Evolutionary conservation across 1,140 invertebrate genomes (phyloP), one percentile per base, ranked within the genome.

Genomic region (Rhyacophila brunnea): DNA sequence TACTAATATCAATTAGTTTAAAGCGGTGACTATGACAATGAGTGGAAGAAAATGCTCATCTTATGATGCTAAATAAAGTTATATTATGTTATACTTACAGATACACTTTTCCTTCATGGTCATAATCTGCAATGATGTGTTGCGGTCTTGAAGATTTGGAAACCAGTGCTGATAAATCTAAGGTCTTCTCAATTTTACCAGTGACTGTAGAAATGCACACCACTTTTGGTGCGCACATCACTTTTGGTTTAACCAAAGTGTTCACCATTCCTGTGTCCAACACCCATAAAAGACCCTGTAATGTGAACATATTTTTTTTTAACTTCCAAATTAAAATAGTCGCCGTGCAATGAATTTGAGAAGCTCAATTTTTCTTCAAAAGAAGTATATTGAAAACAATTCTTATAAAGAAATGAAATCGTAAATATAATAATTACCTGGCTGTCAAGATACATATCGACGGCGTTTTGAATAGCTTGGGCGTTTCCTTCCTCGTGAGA

Each of bases 201-300:
- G 78, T 83, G 55, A 76, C 75, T 5, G 81, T 62, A 20, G 78
- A 79, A 59, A 84, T 72, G 2, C 78, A 82, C 3, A 85, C 69
- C 19, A 85, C 78, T 59, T 84, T 84, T 1, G 83, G 81, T 0
- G 77, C 67, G 58, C 80, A 83, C 11, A 80, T 70, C 1, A 80
- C 62, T 2, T 83, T 79, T 1, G 69, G 70, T 44, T 72, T 52
- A 45, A 79, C 78, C 38, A 86, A 60, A 0, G 78, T 81, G 44
- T 84, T 78, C 0, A 84, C 76, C 5, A 85, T 74, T 32, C 84
- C 84, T 0, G 77, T 76, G 59, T 86, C 84, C 23, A 86, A 67
- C 1, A 82, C 81, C 84, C 84, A 86, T 0, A 86, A 72, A 15
- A 78, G 72, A 1, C 77, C 76, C 44, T 79, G 65, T 2, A 69